A percentile compares a stretch with the other conserved stretches of the same genome.
Evolutionary conservation across 2,113 vertebrate genomes (phyloP).

Genomic region (Eurystomus gularis): DNA sequence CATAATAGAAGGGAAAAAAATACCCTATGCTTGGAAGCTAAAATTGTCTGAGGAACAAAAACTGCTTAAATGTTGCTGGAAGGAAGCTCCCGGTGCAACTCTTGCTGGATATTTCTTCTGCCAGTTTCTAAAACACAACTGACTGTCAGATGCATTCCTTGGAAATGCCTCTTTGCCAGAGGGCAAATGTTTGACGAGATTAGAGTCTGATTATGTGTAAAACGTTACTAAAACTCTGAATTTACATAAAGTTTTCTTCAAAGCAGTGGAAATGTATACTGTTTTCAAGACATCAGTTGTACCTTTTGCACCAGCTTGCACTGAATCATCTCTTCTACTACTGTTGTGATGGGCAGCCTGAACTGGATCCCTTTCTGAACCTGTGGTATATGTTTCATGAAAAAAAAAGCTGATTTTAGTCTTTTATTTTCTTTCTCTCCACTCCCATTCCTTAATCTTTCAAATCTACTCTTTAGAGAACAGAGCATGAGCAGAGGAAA

Average conservation of each 20-base stretch:
- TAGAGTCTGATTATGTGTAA: background rate
- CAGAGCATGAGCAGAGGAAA: background rate
- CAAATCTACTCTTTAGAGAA: background rate
- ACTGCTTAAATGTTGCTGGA: background rate
- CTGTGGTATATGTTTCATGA: background rate
- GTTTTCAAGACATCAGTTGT: background rate
- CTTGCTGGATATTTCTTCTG: background rate
- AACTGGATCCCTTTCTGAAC: background rate
- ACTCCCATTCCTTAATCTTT: background rate
- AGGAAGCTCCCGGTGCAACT: background rate
- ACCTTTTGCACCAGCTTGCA: background rate
- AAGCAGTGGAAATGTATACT: background rate
- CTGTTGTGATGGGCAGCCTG: background rate
- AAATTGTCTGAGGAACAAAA: background rate
- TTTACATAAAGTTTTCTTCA: background rate
- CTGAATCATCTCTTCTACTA: background rate
- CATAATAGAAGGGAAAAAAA: background rate
- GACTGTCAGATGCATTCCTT: background rate
- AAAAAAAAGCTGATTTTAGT: background rate
- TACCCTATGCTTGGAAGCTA: background rate
- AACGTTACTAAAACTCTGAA: background rate
- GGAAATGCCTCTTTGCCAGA: background rate
- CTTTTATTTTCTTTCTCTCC: background rate
- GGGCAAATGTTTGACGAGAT: background rate
- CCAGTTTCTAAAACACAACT: background rate